Evolutionary conservation across 1,140 invertebrate species (phyloP).

Genomic region (Mercenaria mercenaria): DNA sequence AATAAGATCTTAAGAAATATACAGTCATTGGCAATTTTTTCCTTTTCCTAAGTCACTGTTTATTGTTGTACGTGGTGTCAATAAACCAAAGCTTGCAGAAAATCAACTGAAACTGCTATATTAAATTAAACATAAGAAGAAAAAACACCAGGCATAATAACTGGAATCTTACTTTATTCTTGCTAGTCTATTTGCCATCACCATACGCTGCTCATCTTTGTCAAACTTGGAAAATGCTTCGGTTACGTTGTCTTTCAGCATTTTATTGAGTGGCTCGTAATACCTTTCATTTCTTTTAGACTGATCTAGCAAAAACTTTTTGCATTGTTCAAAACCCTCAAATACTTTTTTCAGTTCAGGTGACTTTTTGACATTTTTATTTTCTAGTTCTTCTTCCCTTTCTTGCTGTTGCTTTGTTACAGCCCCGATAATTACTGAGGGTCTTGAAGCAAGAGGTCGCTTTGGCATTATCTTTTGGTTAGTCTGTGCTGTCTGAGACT

Average conservation of each 20-base stretch:
- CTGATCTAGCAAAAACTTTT: not conserved
- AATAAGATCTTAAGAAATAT: too few species aligned
- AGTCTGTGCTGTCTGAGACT: not conserved
- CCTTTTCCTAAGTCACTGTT: too few species aligned
- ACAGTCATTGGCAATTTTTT: too few species aligned
- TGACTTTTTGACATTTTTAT: not conserved
- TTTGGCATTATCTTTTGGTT: not conserved
- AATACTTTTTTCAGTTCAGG: constrained; percentile 46
- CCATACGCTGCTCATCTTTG: constrained; percentile 37
- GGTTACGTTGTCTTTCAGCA: constrained; percentile 25
- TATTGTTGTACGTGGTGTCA: too few species aligned
- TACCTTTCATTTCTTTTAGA: constrained; percentile 17
- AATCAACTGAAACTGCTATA: too few species aligned
- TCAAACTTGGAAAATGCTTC: constrained; percentile 4
- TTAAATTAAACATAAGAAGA: too few species aligned
- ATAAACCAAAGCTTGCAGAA: too few species aligned
- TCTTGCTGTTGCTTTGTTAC: constrained; percentile 11
- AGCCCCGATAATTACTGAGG: not conserved
- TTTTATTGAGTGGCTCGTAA: constrained; percentile 15
- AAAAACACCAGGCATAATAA: too few species aligned
- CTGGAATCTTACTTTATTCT: constrained; percentile 47
- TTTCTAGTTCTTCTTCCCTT: constrained; percentile 29
- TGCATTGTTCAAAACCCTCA: constrained; percentile 26
- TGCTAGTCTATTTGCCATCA: constrained; percentile 55
- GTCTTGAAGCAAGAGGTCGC: not conserved